These are phyloP conservation scores for Perithous albicinctus DNA, from an alignment of 2,888 invertebrate genomes.

Conservation along the genomic window DNA sequence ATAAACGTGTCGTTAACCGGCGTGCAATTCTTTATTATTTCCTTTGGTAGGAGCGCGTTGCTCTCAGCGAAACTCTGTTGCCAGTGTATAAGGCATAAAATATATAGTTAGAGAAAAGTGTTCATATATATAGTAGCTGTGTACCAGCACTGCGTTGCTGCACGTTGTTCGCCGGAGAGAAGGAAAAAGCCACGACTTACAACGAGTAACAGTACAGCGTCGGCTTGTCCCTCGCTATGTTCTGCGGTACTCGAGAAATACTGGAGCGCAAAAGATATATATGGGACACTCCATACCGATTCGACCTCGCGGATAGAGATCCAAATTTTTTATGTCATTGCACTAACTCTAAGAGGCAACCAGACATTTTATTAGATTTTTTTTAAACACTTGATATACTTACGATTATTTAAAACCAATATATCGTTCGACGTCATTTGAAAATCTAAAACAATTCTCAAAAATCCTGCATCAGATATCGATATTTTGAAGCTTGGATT, in stretches of 20 bases:
- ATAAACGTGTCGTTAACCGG: slow-evolving; percentile 53
- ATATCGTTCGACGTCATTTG: no score
- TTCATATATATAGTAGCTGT: neutral
- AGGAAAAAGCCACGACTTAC: slow-evolving; percentile 37
- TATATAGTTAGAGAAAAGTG: neutral
- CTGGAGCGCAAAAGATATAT: slow-evolving; percentile 2
- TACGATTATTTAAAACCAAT: no score
- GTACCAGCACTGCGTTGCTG: slow-evolving; percentile 1
- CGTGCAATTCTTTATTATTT: slow-evolving; percentile 35
- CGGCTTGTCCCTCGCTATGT: neutral
- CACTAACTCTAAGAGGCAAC: no score
- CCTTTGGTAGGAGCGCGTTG: slow-evolving; percentile 26
- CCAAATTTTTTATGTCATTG: no score
- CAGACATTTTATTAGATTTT: no score
- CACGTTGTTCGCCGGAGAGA: slow-evolving; percentile 15
- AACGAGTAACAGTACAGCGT: slow-evolving; percentile 39
- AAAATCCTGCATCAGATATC: no score
- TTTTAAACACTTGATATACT: no score
- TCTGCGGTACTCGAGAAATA: slow-evolving; percentile 11
- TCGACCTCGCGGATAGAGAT: no score
- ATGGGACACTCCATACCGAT: no score
- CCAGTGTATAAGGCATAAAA: neutral
- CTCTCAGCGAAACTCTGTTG: slow-evolving; percentile 15
- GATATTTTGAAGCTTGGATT: no score
- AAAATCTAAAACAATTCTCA: no score